Base-by-base conservation (phyloP, 2,888 invertebrate genomes). In the Rhingia campestris region DNA sequence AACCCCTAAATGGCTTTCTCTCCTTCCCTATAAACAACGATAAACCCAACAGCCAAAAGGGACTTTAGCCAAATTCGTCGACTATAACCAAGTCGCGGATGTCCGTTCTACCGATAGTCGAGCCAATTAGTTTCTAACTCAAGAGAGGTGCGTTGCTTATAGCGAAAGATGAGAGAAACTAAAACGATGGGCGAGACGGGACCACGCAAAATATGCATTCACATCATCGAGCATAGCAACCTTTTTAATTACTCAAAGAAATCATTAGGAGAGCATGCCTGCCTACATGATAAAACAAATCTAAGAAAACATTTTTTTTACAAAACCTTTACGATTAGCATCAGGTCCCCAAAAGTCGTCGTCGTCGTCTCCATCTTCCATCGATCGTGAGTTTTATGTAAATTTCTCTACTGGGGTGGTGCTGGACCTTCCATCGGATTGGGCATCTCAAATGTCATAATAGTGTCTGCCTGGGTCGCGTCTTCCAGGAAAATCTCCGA, bases 401-500 rank as follows among this genome's bases (percentile, higher is more conserved):
- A 82, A 82, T 82, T 79, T 77, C 67, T 35, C 45, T 67, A 63
- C 79, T 73, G 39, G 79, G 82, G 82, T 79, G 79, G 70, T 79
- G 79, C 79, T 74, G 51, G 32, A 58, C 79, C 82, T 79, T 73
- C 73, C 82, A 82, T 79, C 79, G 63, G 73, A 82, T 82, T 82
- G 82, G 77, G 73, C 79, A 79, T 82, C 79, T 79, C 77, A 74
- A 79, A 79, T 82, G 82, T 82, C 82, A 82, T 82, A 82, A 82
- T 79, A 82, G 79, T 82, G 67, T 79, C 69, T 69, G 82, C 79
- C 79, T 77, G 43, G 77, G 45, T 33, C 59, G 22, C 22, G 51
- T 53, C 9, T 82, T 82, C 82, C 73, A 45, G 73, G 82, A 82
- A 82, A 82, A 82, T 64, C 73, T 64, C 82, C 66, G 43, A 73